Base-by-base conservation (phyloP, 2,888 invertebrate species). In the Agrotis exclamationis region DNA sequence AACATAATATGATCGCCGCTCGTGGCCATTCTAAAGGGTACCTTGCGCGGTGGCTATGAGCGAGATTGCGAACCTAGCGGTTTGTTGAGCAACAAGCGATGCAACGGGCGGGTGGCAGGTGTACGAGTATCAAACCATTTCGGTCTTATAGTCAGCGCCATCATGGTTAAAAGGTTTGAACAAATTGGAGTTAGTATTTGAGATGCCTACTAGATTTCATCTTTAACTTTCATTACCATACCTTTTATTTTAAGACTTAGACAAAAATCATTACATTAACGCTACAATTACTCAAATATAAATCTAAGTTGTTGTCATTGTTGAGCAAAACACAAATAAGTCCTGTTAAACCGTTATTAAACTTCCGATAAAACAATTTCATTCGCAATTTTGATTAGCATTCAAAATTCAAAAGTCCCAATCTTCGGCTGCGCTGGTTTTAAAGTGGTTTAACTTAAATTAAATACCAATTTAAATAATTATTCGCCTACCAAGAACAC, bases 401-500 rank as follows among this genome's bases (percentile, higher is more conserved):
- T 80, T 80, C 66, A n/a, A 64, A 75, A 75, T 79, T 60, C 51
- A 71, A n/a, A 24, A 63, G 33, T 62, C 67, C 48, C 63, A 57
- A 33, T 51, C 62, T 60, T 58, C 9, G 53, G 20, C 53, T 66
- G 48, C 50, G 54, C 51, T 51, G 50, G 54, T 22, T 62, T 63
- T 11, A 62, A 64, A 83, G 76, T 50, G 80, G 66, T 79, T 79
- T 54, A 74, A 74, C 74, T 79, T 74, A 67, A 83, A 83, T 80
- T 71, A 66, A 80, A 82, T 82, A 54, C 53, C 62, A 73, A 80
- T 80, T 71, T 80, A 71, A 74, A 80, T 80, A 64, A 80, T 80
- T 83, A 83, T 80, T 65, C 57, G 62, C 5, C 64, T 56, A 58
- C 77, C 45, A 65, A 62, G 54, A 80, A 81, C 77, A 64, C 77